These are phyloP conservation scores for Notothenia rossii DNA, from an alignment of 2,113 vertebrate species.

Conservation along the genomic window DNA sequence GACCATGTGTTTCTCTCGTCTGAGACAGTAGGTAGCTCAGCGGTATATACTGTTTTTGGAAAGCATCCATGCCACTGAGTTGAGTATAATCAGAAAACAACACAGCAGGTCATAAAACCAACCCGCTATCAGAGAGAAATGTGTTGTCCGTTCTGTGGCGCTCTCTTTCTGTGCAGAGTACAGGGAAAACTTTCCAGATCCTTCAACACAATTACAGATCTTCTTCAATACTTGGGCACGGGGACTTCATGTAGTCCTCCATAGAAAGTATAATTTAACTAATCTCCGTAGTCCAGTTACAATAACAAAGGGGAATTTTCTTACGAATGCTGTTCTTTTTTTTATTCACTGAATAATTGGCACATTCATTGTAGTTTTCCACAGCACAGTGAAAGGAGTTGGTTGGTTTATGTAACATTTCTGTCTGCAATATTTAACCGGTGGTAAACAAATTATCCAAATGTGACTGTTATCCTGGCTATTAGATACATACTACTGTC, in stretches of 20 bases:
- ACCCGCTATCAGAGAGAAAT: conserved; percentile 45
- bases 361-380: background rate
- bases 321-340: background rate
- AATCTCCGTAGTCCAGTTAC: background rate
- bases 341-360: background rate
- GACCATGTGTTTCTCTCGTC: conserved; percentile 69
- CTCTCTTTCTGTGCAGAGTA: conserved; percentile 33
- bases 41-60: conserved; percentile 70
- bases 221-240: background rate
- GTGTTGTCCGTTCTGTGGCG: conserved; percentile 36
- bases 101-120: conserved; percentile 70
- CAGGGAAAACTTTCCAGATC: conserved; percentile 42
- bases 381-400: background rate
- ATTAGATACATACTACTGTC: background rate
- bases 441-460: background rate
- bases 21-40: conserved; percentile 66
- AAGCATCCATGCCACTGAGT: conserved; percentile 57
- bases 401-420: background rate
- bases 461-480: background rate
- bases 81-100: conserved; percentile 72
- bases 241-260: background rate
- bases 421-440: background rate
- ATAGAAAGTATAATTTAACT: background rate
- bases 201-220: conserved; percentile 42
- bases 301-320: background rate